Evolutionary conservation across 2,797 vertebrate species (phyloP).

Genomic region (Fistularia tabacaria): DNA sequence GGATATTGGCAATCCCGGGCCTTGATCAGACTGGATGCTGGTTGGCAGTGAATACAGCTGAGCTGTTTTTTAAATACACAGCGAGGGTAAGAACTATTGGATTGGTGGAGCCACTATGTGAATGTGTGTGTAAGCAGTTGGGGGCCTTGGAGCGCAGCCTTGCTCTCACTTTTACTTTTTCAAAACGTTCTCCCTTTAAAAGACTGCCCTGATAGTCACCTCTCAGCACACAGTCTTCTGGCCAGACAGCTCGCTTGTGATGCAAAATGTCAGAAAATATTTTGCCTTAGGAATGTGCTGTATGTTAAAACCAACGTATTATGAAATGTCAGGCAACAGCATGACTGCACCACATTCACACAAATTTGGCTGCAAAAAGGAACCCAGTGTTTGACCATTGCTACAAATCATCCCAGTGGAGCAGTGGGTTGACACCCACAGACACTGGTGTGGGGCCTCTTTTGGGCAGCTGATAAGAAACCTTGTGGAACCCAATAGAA

Average conservation of each 20-base stretch:
- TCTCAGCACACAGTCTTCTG: conserved; percentile 47
- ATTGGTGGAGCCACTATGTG: neutral
- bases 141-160: conserved; percentile 39
- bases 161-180: conserved; percentile 48
- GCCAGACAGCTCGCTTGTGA: conserved; percentile 24
- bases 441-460: conserved; percentile 49
- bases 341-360: conserved; percentile 45
- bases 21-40: conserved; percentile 46
- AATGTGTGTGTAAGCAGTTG: conserved; percentile 21
- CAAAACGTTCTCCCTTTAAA: conserved; percentile 39
- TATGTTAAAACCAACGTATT: conserved; percentile 44
- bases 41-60: conserved; percentile 39
- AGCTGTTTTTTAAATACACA: conserved; percentile 1
- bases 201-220: conserved; percentile 41
- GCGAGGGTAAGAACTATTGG: neutral
- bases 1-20: conserved; percentile 56
- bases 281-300: conserved; percentile 34
- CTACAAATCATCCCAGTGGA: conserved; percentile 52
- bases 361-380: conserved; percentile 47
- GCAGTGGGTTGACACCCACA: conserved; percentile 46
- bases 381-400: conserved; percentile 33
- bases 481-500: conserved; percentile 40
- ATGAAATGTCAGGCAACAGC: conserved; percentile 48
- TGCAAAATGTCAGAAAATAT: conserved; percentile 43
- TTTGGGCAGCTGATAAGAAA: conserved; percentile 60